phyloP scores from a whole-genome alignment of 2,113 vertebrate species.

The Tichodroma muraria region DNA sequence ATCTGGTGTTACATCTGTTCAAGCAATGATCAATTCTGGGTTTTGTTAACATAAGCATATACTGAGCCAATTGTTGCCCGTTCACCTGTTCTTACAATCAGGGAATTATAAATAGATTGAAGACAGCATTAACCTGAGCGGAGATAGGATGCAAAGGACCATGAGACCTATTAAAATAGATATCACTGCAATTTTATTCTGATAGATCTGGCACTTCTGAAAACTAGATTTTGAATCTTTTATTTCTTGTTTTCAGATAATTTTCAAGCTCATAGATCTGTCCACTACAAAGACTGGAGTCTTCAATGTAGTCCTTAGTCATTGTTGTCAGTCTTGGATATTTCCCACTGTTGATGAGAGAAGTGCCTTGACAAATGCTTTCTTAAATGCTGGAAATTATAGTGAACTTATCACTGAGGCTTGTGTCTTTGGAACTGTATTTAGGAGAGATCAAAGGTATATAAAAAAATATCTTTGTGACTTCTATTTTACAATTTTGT shows the following conservation, averaged over 20 bases:
- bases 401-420: slow-evolving; percentile 81
- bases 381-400: slow-evolving; percentile 76
- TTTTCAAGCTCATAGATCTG: slow-evolving; percentile 80
- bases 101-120: background rate
- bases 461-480: background rate
- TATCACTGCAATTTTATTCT: background rate
- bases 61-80: background rate
- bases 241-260: slow-evolving; percentile 73
- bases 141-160: background rate
- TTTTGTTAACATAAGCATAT: background rate
- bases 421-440: slow-evolving; percentile 87
- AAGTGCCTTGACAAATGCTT: background rate
- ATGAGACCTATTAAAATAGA: background rate
- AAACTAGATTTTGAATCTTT: background rate
- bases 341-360: slow-evolving; percentile 19
- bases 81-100: background rate
- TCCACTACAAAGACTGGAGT: slow-evolving; percentile 87
- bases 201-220: background rate
- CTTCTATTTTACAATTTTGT: background rate
- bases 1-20: background rate
- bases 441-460: slow-evolving; percentile 93
- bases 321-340: slow-evolving; percentile 87
- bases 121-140: background rate
- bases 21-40: background rate
- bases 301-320: slow-evolving; percentile 79